phyloP scores from a whole-genome alignment of 2,888 invertebrate genomes.

The Nasonia oneida region DNA sequence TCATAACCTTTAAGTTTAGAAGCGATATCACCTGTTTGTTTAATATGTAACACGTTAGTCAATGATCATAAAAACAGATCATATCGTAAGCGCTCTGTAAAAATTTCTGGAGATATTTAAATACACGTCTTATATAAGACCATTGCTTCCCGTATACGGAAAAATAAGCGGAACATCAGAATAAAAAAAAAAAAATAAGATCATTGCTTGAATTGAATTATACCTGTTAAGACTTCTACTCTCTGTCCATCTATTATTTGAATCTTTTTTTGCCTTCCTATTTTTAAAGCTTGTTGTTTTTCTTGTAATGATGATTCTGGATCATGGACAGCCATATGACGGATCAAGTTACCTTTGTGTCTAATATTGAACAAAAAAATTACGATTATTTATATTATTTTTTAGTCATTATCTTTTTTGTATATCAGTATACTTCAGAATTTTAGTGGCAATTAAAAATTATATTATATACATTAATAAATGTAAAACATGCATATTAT shows the following conservation, averaged over 20 bases:
- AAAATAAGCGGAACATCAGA: no score
- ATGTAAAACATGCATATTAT: neutral
- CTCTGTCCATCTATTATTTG: slow-evolving; percentile 83
- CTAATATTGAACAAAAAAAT: slow-evolving; percentile 72
- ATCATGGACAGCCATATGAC: slow-evolving; percentile 95
- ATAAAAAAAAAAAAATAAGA: neutral
- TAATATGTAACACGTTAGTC: slow-evolving; percentile 73
- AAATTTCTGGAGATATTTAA: slow-evolving; percentile 39
- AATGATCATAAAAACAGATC: slow-evolving; percentile 74
- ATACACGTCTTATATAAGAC: slow-evolving; percentile 33
- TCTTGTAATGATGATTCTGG: slow-evolving; percentile 89
- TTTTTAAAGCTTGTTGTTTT: slow-evolving; percentile 87
- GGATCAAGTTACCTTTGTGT: slow-evolving; percentile 95
- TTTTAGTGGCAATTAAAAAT: neutral
- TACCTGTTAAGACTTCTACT: slow-evolving; percentile 78
- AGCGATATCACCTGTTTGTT: slow-evolving; percentile 68
- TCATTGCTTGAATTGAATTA: slow-evolving; percentile 43
- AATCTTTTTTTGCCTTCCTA: slow-evolving; percentile 89
- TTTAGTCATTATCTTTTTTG: neutral
- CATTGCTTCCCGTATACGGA: neutral
- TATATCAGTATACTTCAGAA: neutral
- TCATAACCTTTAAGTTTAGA: slow-evolving; percentile 78
- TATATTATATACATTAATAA: neutral
- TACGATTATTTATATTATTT: neutral
- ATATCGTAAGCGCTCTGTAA: slow-evolving; percentile 73